phyloP scores from a whole-genome alignment of 2,113 vertebrate genomes.

The Hypocryptadius cinnamomeus region DNA sequence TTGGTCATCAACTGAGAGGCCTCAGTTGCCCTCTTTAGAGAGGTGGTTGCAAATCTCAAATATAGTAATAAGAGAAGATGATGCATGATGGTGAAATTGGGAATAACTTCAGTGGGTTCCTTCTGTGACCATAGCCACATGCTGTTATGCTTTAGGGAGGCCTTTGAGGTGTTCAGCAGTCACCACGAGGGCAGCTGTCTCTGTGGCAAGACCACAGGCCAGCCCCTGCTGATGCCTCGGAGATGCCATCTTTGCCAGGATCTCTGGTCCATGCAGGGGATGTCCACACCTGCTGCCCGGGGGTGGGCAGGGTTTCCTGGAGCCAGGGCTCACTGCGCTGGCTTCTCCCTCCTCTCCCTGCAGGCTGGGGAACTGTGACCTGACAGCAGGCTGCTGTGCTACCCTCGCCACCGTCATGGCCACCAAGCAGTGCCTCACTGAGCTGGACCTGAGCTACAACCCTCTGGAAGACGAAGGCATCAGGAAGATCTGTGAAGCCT shows the following conservation, averaged over 20 bases:
- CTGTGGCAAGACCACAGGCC: not conserved
- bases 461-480: constrained; percentile 54
- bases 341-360: not conserved
- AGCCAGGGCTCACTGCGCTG: not conserved
- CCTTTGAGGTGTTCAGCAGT: not conserved
- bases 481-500: constrained; percentile 62
- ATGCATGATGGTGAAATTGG: not conserved
- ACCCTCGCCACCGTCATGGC: constrained; percentile 29
- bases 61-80: not conserved
- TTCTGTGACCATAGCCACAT: not conserved
- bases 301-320: not conserved
- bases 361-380: constrained; percentile 66
- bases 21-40: not conserved
- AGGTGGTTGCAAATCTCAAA: not conserved
- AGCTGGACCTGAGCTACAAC: constrained; percentile 68
- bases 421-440: constrained; percentile 42
- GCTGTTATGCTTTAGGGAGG: not conserved
- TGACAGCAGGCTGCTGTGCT: constrained; percentile 62
- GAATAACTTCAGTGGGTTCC: not conserved
- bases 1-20: not conserved
- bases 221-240: not conserved
- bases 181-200: rapidly evolving
- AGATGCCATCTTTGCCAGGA: not conserved
- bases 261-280: not conserved
- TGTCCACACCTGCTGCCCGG: rapidly evolving